Evolutionary conservation across 64 coral and sea anemone genomes (phyloP).

Genomic region (Montipora sp.): DNA sequence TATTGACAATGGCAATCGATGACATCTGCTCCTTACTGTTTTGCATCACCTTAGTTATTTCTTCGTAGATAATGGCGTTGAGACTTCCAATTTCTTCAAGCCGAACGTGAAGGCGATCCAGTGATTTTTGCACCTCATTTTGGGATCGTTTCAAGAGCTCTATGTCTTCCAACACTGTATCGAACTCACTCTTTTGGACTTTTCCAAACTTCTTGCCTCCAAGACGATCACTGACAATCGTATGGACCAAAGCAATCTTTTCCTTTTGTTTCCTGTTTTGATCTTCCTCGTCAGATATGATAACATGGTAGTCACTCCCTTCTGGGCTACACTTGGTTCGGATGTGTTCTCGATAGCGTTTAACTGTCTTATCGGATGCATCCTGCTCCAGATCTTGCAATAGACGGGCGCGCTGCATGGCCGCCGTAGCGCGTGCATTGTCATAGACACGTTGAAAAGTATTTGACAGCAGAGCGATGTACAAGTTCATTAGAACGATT

Average conservation of each 20-base stretch:
- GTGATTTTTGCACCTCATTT: constrained; percentile 26
- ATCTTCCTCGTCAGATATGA: constrained; percentile 65
- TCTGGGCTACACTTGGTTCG: constrained; percentile 70
- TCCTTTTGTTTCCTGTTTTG: constrained; percentile 63
- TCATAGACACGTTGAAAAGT: constrained; percentile 91
- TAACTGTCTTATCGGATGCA: constrained; percentile 58
- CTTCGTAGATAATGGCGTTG: constrained; percentile 17
- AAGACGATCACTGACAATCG: constrained; percentile 47
- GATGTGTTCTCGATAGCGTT: constrained; percentile 65
- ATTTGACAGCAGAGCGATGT: constrained; percentile 82
- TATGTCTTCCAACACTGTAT: constrained; percentile 39
- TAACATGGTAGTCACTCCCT: constrained; percentile 49
- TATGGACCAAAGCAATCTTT: constrained; percentile 43
- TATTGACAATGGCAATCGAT: constrained; percentile 11
- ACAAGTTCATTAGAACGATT: constrained; percentile 77
- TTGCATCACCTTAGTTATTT: constrained; percentile 19
- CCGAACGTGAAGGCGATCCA: constrained; percentile 32
- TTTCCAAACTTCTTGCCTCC: constrained; percentile 56
- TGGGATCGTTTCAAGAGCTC: constrained; percentile 16
- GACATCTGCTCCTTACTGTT: background rate
- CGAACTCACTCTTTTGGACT: constrained; percentile 44
- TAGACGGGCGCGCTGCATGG: constrained; percentile 82
- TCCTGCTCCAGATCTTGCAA: constrained; percentile 58
- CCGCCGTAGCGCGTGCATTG: constrained; percentile 82
- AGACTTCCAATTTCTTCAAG: constrained; percentile 43